Conservation (phyloP, 2,113 vertebrate genomes). For the Microtus ochrogaster region DNA sequence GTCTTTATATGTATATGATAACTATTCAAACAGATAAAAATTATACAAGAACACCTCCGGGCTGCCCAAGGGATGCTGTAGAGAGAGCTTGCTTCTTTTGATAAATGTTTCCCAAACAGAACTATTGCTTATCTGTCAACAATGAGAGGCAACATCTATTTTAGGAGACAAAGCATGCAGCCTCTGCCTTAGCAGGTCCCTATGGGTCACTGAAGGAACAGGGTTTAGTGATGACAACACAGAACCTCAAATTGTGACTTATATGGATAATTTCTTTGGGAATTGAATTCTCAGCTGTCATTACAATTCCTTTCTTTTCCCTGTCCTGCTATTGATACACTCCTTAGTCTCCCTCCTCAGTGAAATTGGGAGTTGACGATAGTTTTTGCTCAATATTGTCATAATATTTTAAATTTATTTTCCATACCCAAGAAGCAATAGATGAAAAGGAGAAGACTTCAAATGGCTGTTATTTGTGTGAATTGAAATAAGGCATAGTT, state of each 20-base stretch:
- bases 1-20: conserved; percentile 25
- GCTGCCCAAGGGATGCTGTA: neutral
- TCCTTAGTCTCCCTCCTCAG: neutral
- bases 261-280: conserved; percentile 67
- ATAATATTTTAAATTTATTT: conserved; percentile 27
- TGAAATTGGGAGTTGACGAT: conserved; percentile 1
- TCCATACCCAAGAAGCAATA: neutral
- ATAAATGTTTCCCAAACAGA: conserved; percentile 46
- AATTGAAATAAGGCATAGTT: neutral
- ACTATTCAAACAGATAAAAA: conserved; percentile 43
- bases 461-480: neutral
- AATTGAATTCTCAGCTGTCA: conserved; percentile 68
- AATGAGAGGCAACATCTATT: conserved; percentile 19
- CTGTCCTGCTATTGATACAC: neutral
- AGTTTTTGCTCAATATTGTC: neutral
- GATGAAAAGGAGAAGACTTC: conserved; percentile 8
- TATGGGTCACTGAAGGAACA: neutral
- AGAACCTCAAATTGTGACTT: conserved; percentile 59
- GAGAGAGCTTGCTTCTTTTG: conserved; percentile 36
- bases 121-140: conserved; percentile 39
- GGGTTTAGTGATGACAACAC: conserved; percentile 15
- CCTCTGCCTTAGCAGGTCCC: conserved; percentile 47
- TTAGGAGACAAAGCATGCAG: neutral
- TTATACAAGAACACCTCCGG: conserved; percentile 22
- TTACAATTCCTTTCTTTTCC: conserved; percentile 15